Evolutionary conservation across 2,113 vertebrate genomes (phyloP).

Genomic region (Leucopternis melanops): DNA sequence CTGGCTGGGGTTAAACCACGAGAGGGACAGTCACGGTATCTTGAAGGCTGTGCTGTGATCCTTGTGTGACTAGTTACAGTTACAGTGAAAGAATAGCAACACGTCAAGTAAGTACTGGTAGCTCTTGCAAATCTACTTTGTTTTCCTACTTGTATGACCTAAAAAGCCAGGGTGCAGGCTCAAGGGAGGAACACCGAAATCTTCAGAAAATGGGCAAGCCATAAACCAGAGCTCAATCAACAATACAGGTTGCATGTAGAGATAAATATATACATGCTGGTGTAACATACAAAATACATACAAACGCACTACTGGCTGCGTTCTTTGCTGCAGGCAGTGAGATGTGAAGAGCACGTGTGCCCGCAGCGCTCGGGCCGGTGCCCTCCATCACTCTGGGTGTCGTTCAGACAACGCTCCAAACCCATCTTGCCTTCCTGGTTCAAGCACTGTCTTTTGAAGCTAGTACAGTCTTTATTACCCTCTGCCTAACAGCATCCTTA

Average conservation of each 20-base stretch:
- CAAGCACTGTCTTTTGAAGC: neutral
- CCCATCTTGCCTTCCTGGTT: neutral
- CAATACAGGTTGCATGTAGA: neutral
- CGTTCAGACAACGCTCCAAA: neutral
- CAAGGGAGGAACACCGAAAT: neutral
- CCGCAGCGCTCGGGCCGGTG: neutral
- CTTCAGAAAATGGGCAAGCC: neutral
- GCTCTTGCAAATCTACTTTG: neutral
- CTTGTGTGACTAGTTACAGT: neutral
- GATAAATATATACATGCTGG: too few relatives aligned
- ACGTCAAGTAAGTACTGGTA: neutral
- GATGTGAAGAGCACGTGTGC: accelerated
- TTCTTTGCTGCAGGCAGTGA: neutral
- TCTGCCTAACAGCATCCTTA: neutral
- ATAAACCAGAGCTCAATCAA: neutral
- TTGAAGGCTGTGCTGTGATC: neutral
- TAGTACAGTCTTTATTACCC: neutral
- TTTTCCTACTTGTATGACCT: neutral
- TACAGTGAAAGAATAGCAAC: neutral
- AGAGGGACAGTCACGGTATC: neutral
- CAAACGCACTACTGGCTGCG: neutral
- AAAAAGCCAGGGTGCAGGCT: neutral
- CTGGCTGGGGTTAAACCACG: too few relatives aligned
- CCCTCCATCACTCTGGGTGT: neutral
- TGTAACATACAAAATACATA: neutral